These are phyloP conservation scores for Gambusia holbrooki DNA, from an alignment of 2,113 vertebrate species.

Conservation along the genomic window DNA sequence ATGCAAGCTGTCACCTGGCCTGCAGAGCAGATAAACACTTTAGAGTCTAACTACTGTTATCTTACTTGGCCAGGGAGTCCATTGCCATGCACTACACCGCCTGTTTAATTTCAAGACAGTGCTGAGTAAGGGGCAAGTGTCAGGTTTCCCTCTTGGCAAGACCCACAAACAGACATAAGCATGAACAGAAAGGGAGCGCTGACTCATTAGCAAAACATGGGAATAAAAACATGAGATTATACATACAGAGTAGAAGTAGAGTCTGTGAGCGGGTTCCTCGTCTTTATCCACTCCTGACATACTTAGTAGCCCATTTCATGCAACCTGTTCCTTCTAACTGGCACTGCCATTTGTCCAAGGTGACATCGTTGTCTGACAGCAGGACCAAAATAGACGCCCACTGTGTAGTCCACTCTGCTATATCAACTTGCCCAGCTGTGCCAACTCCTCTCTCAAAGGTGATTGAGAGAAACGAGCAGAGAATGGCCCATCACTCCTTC, in stretches of 20 bases:
- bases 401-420: constrained; percentile 62
- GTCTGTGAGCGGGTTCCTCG: constrained; percentile 78
- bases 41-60: constrained; percentile 20
- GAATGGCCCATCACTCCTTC: constrained; percentile 24
- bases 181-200: constrained; percentile 28
- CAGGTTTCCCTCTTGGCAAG: constrained; percentile 63
- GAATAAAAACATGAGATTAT: constrained; percentile 59
- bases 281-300: constrained; percentile 79
- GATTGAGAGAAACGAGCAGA: constrained; percentile 48
- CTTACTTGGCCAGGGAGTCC: constrained; percentile 14
- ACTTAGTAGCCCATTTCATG: constrained; percentile 72
- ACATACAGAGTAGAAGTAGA: constrained; percentile 85
- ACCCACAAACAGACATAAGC: constrained; percentile 47
- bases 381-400: constrained; percentile 78
- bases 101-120: constrained; percentile 20
- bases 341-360: constrained; percentile 65
- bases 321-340: constrained; percentile 68
- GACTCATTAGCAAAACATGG: constrained; percentile 29
- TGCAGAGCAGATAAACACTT: constrained; percentile 18
- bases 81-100: constrained; percentile 31
- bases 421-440: constrained; percentile 70
- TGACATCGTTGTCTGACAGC: constrained; percentile 79
- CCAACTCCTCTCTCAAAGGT: constrained; percentile 67
- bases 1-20: constrained; percentile 53
- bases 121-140: constrained; percentile 62